Percentiles rank a stretch among this genome's conserved stretches.
These are phyloP conservation scores for Bucorvus abyssinicus DNA, from an alignment of 2,797 vertebrate species.

Conservation along the genomic window DNA sequence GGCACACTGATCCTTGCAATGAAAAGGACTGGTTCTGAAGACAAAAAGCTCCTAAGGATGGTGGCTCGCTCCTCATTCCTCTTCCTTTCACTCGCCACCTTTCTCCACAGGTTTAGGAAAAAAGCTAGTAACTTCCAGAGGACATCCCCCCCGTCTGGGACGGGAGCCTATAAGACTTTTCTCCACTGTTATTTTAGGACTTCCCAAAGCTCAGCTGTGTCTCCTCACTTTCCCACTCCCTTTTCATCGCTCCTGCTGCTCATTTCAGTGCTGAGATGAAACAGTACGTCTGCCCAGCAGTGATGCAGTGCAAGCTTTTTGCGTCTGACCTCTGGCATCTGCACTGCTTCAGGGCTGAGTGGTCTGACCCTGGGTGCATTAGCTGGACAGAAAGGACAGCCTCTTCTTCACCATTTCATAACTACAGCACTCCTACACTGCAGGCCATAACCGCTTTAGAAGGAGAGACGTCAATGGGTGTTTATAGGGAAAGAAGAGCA, in stretches of 20 bases:
- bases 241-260: background rate
- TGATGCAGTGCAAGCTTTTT: background rate
- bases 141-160: background rate
- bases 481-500: background rate
- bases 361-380: background rate
- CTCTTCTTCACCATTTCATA: background rate
- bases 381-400: background rate
- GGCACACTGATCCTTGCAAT: background rate
- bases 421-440: background rate
- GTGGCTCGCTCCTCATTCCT: background rate
- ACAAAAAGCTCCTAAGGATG: background rate
- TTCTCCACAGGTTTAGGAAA: background rate
- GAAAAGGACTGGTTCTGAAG: constrained; percentile 4
- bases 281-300: background rate
- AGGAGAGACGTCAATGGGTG: background rate
- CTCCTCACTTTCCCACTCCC: background rate
- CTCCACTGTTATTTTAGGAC: background rate
- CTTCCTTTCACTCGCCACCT: background rate
- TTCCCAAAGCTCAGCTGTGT: background rate
- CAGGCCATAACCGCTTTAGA: background rate
- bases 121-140: background rate
- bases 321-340: background rate
- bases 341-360: background rate
- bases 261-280: constrained; percentile 9
- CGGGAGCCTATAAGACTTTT: background rate